A percentile compares a stretch with the other conserved stretches of the same genome.
Conservation (phyloP, 2,888 invertebrate genomes). For the Drosophila kambysellisi region DNA sequence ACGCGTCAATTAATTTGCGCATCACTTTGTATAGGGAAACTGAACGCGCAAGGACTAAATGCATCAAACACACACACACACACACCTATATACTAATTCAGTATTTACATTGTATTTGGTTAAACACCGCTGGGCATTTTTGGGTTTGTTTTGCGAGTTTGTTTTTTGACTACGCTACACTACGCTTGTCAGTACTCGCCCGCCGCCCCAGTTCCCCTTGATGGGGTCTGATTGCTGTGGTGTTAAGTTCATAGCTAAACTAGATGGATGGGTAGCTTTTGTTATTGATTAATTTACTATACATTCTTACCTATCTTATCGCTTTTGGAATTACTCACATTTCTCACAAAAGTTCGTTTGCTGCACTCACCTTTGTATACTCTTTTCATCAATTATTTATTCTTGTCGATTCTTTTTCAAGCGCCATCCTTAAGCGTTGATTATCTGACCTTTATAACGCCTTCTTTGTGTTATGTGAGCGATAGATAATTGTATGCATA, state of each 20-base stretch:
- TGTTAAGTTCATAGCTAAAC: neutral
- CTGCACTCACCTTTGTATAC: neutral
- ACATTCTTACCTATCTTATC: neutral
- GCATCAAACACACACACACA: constrained; percentile 5
- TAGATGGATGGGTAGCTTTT: neutral
- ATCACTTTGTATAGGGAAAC: constrained; percentile 39
- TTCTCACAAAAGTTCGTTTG: neutral
- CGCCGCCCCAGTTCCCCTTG: constrained; percentile 2
- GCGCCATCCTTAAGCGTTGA: neutral
- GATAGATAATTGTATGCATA: neutral
- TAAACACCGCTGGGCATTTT: constrained; percentile 49
- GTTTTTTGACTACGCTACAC: constrained; percentile 62
- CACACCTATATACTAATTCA: neutral
- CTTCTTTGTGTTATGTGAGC: neutral
- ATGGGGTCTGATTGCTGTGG: constrained; percentile 6
- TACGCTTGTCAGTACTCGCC: constrained; percentile 44
- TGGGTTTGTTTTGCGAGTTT: constrained; percentile 51
- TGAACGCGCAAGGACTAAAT: constrained; percentile 17
- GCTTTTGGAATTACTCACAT: neutral
- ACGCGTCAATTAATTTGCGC: constrained; percentile 32
- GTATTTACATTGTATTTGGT: constrained; percentile 33
- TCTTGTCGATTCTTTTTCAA: neutral
- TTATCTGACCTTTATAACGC: neutral
- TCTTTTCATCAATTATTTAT: neutral
- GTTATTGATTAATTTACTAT: constrained; percentile 1